Evolutionary conservation across 2,113 vertebrate species (phyloP).

Genomic region (Gymnogyps californianus): DNA sequence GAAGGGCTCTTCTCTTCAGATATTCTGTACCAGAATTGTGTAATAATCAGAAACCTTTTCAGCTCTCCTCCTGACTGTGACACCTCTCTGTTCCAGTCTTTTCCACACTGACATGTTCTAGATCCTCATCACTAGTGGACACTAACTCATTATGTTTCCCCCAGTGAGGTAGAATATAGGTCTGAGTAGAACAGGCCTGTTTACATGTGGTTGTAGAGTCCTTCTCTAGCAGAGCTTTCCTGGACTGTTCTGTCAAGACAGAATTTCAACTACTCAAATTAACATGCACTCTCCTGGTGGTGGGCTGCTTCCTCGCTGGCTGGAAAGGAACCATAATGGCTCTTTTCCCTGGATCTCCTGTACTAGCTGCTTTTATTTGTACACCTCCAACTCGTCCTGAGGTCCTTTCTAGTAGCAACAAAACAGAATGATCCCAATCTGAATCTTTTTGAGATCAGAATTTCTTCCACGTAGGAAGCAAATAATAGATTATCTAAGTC

Average conservation of each 20-base stretch:
- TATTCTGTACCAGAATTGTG: neutral
- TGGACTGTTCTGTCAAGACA: neutral
- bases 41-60: neutral
- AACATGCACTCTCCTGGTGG: neutral
- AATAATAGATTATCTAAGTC: neutral
- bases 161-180: neutral
- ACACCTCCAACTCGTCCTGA: neutral
- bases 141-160: neutral
- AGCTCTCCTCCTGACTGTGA: neutral
- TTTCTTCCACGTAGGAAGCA: neutral
- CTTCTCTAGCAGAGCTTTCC: neutral
- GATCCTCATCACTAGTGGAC: neutral
- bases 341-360: neutral
- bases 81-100: neutral
- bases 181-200: neutral
- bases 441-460: neutral
- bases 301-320: neutral
- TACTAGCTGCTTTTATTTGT: neutral
- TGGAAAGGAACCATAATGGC: neutral
- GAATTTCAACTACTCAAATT: neutral
- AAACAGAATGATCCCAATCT: neutral
- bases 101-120: neutral
- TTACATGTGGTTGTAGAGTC: neutral
- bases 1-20: neutral
- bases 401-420: neutral